Evolutionary conservation across 2,113 vertebrate genomes (phyloP), one percentile per base, ranked within the genome.

Genomic region (Gnathonemus echidnorhynchus): DNA sequence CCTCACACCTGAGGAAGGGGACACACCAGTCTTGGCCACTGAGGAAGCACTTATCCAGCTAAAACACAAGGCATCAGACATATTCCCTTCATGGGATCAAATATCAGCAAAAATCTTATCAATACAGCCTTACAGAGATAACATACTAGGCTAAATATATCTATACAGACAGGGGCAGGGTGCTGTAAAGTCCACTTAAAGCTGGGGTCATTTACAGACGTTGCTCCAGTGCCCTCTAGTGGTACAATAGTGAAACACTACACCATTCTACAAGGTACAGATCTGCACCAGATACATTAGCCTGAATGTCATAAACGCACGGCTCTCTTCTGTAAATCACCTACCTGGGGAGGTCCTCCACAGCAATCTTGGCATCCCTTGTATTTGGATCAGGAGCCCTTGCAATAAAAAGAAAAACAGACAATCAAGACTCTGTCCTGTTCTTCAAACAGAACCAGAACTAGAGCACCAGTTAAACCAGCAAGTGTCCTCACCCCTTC

Each of bases 281-380:
- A 42, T 42, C 74, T 42, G 35, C 35, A 19, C 35, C 9, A 19
- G 46, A 10, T 8, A 87, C 5, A 31, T 52, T 87, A 50, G 6
- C 17, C 15, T 42, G 6, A 80, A 39, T 87, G 48, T 15, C 11
- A n/a, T 49, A 53, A 87, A 53, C 1, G 10, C 13, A 53, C 1
- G 11, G 39, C 85, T 46, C 10, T 48, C n/a, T 35, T 31, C 80
- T 19, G n/a, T 3, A 70, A 70, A 19, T 74, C n/a, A 89, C 95
- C 0, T 90, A 99, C 98, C 97, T 96, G 91, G 98, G 98, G 91
- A 99, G 96, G 11, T 97, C 84, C 90, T 97, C 93, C 58, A 96
- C 95, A 45, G 97, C 96, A 91, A 99, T 98, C 17, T 90, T 24
- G 0, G 97, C 97, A 0, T 99, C 98, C 49, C 93, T 90, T 4